Evolutionary conservation across 1,140 invertebrate species (phyloP).

Genomic region (Drosophila sproati): DNA sequence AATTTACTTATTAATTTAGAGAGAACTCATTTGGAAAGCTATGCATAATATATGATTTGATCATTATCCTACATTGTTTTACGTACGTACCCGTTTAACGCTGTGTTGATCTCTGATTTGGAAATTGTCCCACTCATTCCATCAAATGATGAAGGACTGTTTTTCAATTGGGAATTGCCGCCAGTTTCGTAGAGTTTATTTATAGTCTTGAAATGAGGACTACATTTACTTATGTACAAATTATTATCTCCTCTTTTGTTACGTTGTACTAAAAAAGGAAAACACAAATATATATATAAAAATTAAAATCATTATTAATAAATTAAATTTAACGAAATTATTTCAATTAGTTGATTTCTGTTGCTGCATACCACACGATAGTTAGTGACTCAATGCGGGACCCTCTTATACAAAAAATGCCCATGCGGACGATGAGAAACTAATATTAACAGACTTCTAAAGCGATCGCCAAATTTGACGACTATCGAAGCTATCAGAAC

Average conservation of each 20-base stretch:
- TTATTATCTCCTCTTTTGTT: conserved; percentile 91
- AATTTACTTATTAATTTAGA: too few relatives aligned
- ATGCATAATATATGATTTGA: too few relatives aligned
- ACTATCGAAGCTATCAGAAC: too few relatives aligned
- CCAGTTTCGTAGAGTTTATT: conserved; percentile 88
- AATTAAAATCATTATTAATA: background rate
- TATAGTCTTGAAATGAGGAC: conserved; percentile 89
- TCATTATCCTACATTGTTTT: background rate
- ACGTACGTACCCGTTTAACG: conserved; percentile 87
- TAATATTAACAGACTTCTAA: too few relatives aligned
- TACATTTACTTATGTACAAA: conserved; percentile 90
- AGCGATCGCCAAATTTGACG: too few relatives aligned
- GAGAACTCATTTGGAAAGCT: background rate
- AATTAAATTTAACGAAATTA: too few relatives aligned
- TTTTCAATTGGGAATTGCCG: conserved; percentile 85
- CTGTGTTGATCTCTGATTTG: conserved; percentile 89
- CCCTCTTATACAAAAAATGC: too few relatives aligned
- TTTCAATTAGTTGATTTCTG: too few relatives aligned
- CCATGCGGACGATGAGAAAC: too few relatives aligned
- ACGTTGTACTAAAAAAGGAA: conserved; percentile 85
- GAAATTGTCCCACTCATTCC: conserved; percentile 91
- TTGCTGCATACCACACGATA: too few relatives aligned
- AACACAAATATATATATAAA: background rate
- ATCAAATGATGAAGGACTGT: conserved; percentile 86
- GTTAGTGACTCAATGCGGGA: too few relatives aligned